Conservation (phyloP, 2,113 vertebrate genomes). For the Conger conger region DNA sequence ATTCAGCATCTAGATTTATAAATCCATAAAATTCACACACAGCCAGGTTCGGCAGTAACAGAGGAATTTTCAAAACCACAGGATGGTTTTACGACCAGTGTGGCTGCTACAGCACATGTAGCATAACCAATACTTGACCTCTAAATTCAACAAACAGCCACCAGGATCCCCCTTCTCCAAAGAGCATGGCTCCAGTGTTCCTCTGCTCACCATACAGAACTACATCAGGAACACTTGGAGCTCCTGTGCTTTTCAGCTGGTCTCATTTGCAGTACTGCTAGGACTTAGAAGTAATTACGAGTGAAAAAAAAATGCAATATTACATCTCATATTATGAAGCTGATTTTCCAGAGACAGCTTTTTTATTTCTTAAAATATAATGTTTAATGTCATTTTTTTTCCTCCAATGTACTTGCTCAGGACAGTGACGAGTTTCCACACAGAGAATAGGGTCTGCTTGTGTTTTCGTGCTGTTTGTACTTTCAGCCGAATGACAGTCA, state of each 20-base stretch:
- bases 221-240: background rate
- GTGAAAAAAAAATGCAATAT: background rate
- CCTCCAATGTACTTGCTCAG: background rate
- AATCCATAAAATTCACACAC: background rate
- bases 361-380: background rate
- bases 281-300: too few species aligned
- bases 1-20: conserved; percentile 26
- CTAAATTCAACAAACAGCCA: background rate
- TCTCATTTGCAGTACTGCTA: background rate
- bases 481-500: background rate
- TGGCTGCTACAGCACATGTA: background rate
- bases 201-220: background rate
- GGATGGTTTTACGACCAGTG: background rate
- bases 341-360: background rate
- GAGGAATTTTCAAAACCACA: background rate
- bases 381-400: background rate
- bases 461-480: background rate
- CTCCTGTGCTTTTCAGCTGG: background rate
- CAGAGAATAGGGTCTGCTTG: background rate
- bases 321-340: background rate
- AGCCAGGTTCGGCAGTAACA: background rate
- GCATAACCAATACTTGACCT: background rate
- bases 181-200: background rate
- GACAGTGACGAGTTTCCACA: background rate
- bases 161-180: background rate